Base-by-base conservation (phyloP, 2,797 vertebrate genomes). In the Anguilla obscura region DNA sequence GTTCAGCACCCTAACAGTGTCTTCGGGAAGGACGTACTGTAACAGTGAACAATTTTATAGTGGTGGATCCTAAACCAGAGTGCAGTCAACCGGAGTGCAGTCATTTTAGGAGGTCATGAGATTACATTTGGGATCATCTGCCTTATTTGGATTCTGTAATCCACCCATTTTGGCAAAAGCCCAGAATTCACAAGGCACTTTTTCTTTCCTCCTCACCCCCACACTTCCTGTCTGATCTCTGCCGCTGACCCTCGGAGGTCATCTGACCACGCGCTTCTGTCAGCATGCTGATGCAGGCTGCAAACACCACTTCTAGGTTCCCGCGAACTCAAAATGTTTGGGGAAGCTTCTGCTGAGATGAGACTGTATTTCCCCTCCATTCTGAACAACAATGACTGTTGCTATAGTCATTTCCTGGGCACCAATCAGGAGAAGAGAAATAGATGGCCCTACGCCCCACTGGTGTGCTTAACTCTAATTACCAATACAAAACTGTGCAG, bases 201-300 rank as follows among this genome's bases (percentile, higher is more conserved):
- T n/a, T 14, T 45, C 18, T 9, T 8, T 12, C 45, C 40, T 82
- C 45, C 18, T 48, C 79, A 82, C 21, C 79, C 24, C 18, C 40
- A 48, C 4, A 8, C 36, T 24, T 86, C 86, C 91, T 56, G 91
- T 94, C 94, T 94, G 92, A 94, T 95, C 94, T 94, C 90, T 90
- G 89, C 58, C 89, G 91, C 93, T 95, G 91, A 94, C 91, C 87
- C 92, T 90, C 90, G 50, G 87, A 92, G 93, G 94, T 93, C 93
- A 92, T 27, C 0, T 60, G 93, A 91, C 91, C 89, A 91, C 92
- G 91, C 93, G 91, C 92, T 92, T 90, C 93, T 94, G 94, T 93
- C 93, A 94, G 93, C 93, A 92, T 91, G 91, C 89, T 91, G 50
- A 21, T 21, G 30, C 16, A 88, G 90, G 90, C 91, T 79, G 88